phyloP scores from a whole-genome alignment of 2,113 vertebrate species.

The Ptilonorhynchus violaceus region DNA sequence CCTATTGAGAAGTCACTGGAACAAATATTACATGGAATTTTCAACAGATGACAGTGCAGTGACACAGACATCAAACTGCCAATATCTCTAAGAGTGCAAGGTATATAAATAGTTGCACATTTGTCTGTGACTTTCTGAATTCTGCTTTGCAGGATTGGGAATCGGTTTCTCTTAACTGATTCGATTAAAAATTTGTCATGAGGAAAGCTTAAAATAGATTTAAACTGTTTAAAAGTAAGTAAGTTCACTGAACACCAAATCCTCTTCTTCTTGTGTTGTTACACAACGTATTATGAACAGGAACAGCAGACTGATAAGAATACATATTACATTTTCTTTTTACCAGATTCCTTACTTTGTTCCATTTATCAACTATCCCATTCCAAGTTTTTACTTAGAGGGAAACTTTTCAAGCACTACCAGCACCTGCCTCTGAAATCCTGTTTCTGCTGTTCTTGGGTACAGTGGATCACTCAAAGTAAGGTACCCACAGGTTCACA shows the following conservation, averaged over 20 bases:
- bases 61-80: neutral
- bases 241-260: neutral
- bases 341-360: neutral
- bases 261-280: neutral
- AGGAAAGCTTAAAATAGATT: neutral
- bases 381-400: neutral
- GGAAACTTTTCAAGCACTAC: neutral
- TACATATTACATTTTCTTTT: neutral
- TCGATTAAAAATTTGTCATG: neutral
- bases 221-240: neutral
- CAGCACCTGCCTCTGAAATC: neutral
- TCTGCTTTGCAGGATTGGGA: neutral
- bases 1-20: neutral
- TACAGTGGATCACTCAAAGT: neutral
- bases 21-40: neutral
- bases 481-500: neutral
- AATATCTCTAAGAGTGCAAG: neutral
- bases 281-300: neutral
- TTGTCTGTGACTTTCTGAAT: neutral
- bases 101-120: neutral
- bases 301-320: neutral
- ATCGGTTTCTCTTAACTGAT: neutral
- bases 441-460: neutral
- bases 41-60: neutral
- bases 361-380: neutral